Base-by-base conservation (phyloP, 2,113 vertebrate genomes). In the Thunnus thynnus region DNA sequence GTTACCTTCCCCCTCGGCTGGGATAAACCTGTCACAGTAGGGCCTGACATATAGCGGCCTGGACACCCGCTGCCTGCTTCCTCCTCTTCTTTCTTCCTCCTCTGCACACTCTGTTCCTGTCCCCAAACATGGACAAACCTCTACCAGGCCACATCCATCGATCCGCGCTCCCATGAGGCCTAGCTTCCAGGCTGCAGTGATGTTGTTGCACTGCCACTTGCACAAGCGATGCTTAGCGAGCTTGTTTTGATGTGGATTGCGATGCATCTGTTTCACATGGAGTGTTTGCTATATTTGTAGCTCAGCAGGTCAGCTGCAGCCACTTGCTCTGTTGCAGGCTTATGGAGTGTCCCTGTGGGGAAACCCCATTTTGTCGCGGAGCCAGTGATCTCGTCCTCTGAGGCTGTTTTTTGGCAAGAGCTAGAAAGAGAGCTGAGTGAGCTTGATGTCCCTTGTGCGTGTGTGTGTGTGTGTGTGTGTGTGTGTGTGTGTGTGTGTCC, bases 11-110 rank as follows among this genome's bases (percentile, higher is more conserved):
- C 83, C 76, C 82, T 86, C 27, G 11, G 76, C 66, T 11, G 85
- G 85, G 81, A 90, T 91, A 85, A 92, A 93, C 78, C 89, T 90
- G 84, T 89, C 90, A 84, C 64, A 8, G 61, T 36, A 32, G 61
- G 77, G 56, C 64, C 82, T 88, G 86, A 88, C 27, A 17, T 80
- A 86, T 58, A 68, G 78, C 76, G 18, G 70, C 83, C 32, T 2
- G 52, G 69, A 82, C 76, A 44, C 78, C 84, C 11, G 1, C 73
- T 47, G 60, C 72, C 78, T 60, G 36, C 44, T 67, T 56, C 14
- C 27, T 46, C 27, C 32, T 60, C 50, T 47, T 51, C 51, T 50
- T 50, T 55, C 30, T 17, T 80, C 77, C 41, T 61, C 69, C 63
- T 81, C 65, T 65, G 41, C 32, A 46, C 25, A 2, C 54, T 52